Percentiles rank a stretch among this genome's conserved stretches.
These are phyloP conservation scores for Dexiosoma caninum DNA, from an alignment of 2,888 invertebrate genomes.

Conservation along the genomic window DNA sequence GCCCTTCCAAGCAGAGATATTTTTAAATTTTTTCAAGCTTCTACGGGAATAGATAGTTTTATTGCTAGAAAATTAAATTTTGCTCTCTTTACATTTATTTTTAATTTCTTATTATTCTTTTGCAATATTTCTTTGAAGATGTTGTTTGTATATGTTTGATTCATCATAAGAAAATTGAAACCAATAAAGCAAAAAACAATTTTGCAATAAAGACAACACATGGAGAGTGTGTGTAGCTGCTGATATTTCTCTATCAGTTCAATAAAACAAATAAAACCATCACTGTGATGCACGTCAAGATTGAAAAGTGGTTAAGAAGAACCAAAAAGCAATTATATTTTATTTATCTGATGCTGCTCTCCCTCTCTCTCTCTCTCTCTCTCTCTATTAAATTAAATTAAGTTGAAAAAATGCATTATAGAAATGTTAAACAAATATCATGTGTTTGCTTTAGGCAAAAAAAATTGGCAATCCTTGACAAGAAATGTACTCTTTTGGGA, in stretches of 20 bases:
- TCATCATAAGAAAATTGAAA: constrained; percentile 5
- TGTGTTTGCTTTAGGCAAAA: too few relatives aligned
- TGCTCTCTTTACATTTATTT: neutral
- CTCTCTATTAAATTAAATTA: too few relatives aligned
- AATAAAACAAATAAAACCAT: neutral
- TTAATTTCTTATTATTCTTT: neutral
- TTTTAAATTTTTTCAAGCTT: neutral
- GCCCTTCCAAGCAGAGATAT: too few relatives aligned
- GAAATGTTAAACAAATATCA: too few relatives aligned
- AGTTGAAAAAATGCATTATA: too few relatives aligned
- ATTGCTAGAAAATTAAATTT: neutral
- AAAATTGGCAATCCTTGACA: too few relatives aligned
- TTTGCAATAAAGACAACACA: neutral
- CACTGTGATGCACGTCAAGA: constrained; percentile 24
- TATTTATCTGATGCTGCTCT: too few relatives aligned
- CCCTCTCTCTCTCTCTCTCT: too few relatives aligned
- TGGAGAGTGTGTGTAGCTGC: neutral
- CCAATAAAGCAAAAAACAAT: constrained; percentile 46
- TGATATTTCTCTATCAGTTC: neutral
- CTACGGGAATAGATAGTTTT: neutral
- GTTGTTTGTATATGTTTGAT: constrained; percentile 19
- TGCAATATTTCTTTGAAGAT: neutral
- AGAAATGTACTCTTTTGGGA: too few relatives aligned
- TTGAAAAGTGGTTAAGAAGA: neutral
- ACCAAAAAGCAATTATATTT: neutral